Evolutionary conservation across 64 coral and sea anemone species (phyloP).

Genomic region (Astreopora myriophthalma): DNA sequence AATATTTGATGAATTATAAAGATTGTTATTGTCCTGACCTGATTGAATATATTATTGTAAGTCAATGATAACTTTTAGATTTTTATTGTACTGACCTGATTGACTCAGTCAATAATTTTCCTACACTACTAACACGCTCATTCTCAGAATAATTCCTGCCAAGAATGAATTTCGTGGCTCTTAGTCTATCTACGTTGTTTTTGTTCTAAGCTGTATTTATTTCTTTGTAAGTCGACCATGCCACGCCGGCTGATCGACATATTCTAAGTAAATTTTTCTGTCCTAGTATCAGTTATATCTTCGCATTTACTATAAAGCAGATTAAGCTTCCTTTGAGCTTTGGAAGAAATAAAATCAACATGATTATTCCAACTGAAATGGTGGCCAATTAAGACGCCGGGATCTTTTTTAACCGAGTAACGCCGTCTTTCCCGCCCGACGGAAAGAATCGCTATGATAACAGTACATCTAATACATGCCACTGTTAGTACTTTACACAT

Average conservation of each 20-base stretch:
- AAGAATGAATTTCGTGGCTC: neutral
- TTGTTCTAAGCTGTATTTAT: neutral
- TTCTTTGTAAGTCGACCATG: neutral
- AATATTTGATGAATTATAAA: too few species aligned
- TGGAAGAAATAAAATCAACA: neutral
- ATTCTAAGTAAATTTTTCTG: neutral
- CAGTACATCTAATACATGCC: neutral
- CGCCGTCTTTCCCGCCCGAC: neutral
- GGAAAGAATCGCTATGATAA: neutral
- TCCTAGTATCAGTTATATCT: neutral
- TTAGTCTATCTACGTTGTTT: too few species aligned
- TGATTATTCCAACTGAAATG: conserved; percentile 21
- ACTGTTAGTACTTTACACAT: neutral
- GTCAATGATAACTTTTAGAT: too few species aligned
- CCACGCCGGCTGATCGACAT: neutral
- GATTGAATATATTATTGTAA: too few species aligned
- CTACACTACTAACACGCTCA: neutral
- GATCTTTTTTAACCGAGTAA: neutral
- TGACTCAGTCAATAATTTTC: neutral
- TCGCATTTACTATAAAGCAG: neutral
- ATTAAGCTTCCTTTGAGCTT: conserved; percentile 19
- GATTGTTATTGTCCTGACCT: too few species aligned
- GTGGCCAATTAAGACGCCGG: neutral
- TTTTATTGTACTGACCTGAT: too few species aligned
- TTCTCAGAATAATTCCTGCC: neutral